Base-by-base conservation (phyloP, 2,797 vertebrate species). In the Myotis daubentonii region DNA sequence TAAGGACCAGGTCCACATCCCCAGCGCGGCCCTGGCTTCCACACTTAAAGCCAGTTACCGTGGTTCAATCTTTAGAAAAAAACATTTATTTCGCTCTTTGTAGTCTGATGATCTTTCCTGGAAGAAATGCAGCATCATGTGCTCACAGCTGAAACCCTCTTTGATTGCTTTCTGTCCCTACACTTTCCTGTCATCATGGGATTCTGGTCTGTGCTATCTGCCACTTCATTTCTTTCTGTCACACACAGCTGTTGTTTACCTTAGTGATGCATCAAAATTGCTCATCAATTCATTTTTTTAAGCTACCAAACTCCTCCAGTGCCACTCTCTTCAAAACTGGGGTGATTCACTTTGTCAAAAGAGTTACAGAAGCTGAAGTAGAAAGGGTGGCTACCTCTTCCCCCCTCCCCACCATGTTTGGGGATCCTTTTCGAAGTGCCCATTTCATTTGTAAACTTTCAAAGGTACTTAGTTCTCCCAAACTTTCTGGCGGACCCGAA, bases 371-470 rank as follows among this genome's bases (percentile, higher is more conserved):
- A 94, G 16, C 17, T 30, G 25, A 89, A 86, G 16, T 20, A 62
- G 49, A 91, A 91, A 62, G 8, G 5, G 23, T 68, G 57, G 71
- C 9, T 81, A 2, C 25, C 36, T 53, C 38, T 92, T 49, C 17
- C 51, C 51, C 16, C 20, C 53, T 0, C 8, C 20, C 8, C 8
- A 1, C 55, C 55, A 44, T 70, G 17, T 44, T n/a, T n/a, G 41
- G 19, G 28, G n/a, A 53, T 87, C 4, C 10, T 89, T 55, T 60
- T 75, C 47, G 62, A 81, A 87, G 51, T 72, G 51, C 62, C 70
- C 51, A 22, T 90, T 86, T 95, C 82, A 93, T 62, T 80, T 83
- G 84, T 41, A 83, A 89, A 79, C 62, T 86, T 92, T 68, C 89
- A 76, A 88, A 83, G 90, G 87, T 53, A 72, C 87, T 92, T 70